A percentile compares a stretch with the other conserved stretches of the same genome.
Evolutionary conservation across 2,888 invertebrate species (phyloP).

Genomic region (Ethmia dodecea): DNA sequence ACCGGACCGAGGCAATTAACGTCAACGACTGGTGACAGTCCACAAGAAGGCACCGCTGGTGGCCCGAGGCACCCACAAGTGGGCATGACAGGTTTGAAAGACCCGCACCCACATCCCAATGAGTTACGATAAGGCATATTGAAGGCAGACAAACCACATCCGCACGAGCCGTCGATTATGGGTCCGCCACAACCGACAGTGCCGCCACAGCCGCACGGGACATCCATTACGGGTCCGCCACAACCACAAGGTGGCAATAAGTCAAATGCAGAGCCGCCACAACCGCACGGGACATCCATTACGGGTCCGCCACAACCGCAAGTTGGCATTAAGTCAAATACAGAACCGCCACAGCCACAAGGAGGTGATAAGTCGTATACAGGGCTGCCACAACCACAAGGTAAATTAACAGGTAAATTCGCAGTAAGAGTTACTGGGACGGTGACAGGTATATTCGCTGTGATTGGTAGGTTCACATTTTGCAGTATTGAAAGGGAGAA

Average conservation of each 20-base stretch:
- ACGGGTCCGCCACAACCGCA: constrained; percentile 5
- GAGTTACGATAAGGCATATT: background rate
- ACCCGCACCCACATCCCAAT: too few species aligned
- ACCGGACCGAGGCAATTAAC: too few species aligned
- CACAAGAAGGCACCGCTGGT: background rate
- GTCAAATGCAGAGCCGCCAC: too few species aligned
- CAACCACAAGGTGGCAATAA: constrained; percentile 15
- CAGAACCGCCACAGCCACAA: constrained; percentile 15
- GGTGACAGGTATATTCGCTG: constrained; percentile 2
- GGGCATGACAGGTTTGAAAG: constrained; percentile 3
- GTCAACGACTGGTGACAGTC: background rate
- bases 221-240: constrained; percentile 16
- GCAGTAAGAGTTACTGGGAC: background rate
- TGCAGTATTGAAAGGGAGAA: too few species aligned
- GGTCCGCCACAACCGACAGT: constrained; percentile 16
- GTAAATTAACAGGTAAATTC: too few species aligned
- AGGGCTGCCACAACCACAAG: too few species aligned
- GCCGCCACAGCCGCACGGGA: constrained; percentile 1
- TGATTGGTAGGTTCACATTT: constrained; percentile 1
- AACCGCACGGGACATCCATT: background rate
- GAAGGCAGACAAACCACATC: constrained; percentile 2
- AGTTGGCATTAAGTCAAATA: too few species aligned
- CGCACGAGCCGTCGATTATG: constrained; percentile 12
- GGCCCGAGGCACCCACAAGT: constrained; percentile 9
- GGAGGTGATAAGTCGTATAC: too few species aligned